phyloP scores from a whole-genome alignment of 2,888 invertebrate species.

The Abrostola triplasia region DNA sequence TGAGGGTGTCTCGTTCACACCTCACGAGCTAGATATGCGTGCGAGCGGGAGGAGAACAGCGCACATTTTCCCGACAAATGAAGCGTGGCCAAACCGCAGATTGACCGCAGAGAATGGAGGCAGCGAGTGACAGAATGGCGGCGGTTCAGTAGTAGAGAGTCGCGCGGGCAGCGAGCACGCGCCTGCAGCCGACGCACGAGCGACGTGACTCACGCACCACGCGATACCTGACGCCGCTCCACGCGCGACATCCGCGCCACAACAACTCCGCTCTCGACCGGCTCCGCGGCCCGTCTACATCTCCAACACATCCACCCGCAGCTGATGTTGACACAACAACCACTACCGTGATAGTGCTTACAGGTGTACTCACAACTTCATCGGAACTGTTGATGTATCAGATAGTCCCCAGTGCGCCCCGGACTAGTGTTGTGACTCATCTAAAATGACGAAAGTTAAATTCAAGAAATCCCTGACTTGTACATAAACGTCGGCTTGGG shows the following conservation, averaged over 20 bases:
- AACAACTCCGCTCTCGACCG: constrained; percentile 43
- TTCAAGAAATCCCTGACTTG: constrained; percentile 77
- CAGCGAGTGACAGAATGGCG: constrained; percentile 88
- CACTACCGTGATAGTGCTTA: constrained; percentile 34
- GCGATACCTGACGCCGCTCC: constrained; percentile 45
- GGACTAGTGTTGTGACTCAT: constrained; percentile 77
- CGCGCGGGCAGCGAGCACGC: constrained; percentile 81
- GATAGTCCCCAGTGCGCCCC: constrained; percentile 65
- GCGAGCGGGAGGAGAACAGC: constrained; percentile 73
- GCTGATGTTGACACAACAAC: constrained; percentile 78
- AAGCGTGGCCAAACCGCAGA: constrained; percentile 88
- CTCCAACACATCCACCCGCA: constrained; percentile 70
- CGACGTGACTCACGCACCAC: constrained; percentile 49
- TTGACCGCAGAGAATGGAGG: constrained; percentile 89
- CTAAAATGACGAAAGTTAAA: constrained; percentile 88
- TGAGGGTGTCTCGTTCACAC: constrained; percentile 75
- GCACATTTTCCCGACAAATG: constrained; percentile 88
- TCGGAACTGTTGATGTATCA: constrained; percentile 73
- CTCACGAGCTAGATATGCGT: constrained; percentile 33
- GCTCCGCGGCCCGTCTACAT: constrained; percentile 71
- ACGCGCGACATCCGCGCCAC: constrained; percentile 41
- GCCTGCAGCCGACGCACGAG: constrained; percentile 54
- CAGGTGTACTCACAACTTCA: constrained; percentile 62
- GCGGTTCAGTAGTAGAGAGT: constrained; percentile 84
- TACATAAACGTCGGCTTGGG: constrained; percentile 63